Evolutionary conservation across 2,113 vertebrate species (phyloP).

Genomic region (Odocoileus hemionus): DNA sequence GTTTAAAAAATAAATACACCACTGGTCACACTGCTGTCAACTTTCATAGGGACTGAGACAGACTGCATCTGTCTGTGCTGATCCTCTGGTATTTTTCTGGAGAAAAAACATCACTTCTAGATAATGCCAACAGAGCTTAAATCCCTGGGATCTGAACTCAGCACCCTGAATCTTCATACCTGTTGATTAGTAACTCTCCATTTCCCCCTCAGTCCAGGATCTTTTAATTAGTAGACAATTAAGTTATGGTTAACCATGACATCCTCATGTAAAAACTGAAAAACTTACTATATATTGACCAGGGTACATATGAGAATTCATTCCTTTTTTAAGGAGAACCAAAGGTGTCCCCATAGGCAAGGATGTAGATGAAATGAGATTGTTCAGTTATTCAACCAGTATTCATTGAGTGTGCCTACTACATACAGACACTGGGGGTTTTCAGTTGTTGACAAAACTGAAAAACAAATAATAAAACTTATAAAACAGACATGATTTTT

Average conservation of each 20-base stretch:
- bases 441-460: neutral
- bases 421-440: neutral
- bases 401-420: neutral
- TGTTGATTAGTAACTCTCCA: neutral
- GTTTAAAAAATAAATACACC: neutral
- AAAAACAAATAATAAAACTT: neutral
- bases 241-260: neutral
- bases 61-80: neutral
- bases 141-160: neutral
- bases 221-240: neutral
- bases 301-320: neutral
- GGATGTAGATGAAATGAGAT: neutral
- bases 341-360: neutral
- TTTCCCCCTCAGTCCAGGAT: neutral
- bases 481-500: neutral
- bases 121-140: neutral
- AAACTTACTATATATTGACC: neutral
- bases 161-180: neutral
- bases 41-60: neutral
- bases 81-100: neutral
- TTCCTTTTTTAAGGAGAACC: neutral
- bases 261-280: neutral
- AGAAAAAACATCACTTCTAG: neutral
- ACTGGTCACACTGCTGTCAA: neutral
- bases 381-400: neutral